Evolutionary conservation across 2,888 invertebrate genomes (phyloP).

Genomic region (Mactromeris polynyma): DNA sequence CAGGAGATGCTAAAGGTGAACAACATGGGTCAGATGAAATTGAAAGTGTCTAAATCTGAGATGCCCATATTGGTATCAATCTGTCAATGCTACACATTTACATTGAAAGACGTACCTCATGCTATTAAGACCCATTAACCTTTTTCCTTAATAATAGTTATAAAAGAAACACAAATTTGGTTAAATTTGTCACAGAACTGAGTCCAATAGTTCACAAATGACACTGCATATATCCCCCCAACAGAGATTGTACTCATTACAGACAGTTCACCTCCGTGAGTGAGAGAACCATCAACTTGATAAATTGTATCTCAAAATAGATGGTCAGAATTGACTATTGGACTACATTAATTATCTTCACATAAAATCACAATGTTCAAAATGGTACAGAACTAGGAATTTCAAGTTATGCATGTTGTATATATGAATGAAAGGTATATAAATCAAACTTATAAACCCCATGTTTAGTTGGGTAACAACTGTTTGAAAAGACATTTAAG

Average conservation of each 20-base stretch:
- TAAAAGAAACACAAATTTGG: not conserved
- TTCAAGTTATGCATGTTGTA: no score
- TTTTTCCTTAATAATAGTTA: slow-evolving; percentile 7
- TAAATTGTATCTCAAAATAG: not conserved
- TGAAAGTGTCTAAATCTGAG: slow-evolving; percentile 37
- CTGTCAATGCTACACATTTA: slow-evolving; percentile 16
- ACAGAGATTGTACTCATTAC: not conserved
- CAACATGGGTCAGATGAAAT: slow-evolving; percentile 38
- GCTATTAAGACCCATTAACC: slow-evolving; percentile 42
- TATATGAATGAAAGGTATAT: no score
- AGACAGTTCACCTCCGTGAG: not conserved
- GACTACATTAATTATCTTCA: not conserved
- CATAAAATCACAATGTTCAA: not conserved
- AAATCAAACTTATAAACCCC: no score
- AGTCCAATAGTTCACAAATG: slow-evolving; percentile 11
- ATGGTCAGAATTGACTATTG: not conserved
- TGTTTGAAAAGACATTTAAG: no score
- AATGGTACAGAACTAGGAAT: no score
- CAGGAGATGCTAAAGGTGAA: slow-evolving; percentile 14
- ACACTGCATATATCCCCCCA: not conserved
- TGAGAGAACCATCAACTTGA: not conserved
- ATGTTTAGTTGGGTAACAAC: no score
- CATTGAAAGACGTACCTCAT: slow-evolving; percentile 25
- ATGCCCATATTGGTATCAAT: slow-evolving; percentile 27
- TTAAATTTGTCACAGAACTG: slow-evolving; percentile 29